These are phyloP conservation scores for Ruditapes philippinarum DNA, from an alignment of 1,140 invertebrate species.

Conservation along the genomic window DNA sequence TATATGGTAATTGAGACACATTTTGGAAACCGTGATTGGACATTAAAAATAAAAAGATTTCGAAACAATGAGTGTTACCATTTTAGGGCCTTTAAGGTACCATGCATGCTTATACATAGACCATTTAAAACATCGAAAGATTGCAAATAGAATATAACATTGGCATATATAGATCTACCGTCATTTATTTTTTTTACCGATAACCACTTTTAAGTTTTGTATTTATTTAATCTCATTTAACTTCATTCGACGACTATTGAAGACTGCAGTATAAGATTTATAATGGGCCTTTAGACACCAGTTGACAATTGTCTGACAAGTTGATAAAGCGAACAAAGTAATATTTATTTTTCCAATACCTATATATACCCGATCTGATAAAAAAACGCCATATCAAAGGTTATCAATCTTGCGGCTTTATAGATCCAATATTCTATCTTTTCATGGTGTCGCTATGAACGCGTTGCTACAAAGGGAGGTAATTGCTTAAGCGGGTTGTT, in stretches of 20 bases:
- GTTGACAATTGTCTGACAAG: not conserved
- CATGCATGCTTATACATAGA: too few relatives aligned
- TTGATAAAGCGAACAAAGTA: not conserved
- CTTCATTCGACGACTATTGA: too few relatives aligned
- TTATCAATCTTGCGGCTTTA: not conserved
- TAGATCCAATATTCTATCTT: conserved; percentile 17
- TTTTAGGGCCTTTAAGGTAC: too few relatives aligned
- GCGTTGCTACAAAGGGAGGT: conserved; percentile 49
- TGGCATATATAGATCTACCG: too few relatives aligned
- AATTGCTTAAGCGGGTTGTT: not conserved
- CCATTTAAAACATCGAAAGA: too few relatives aligned
- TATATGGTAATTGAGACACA: too few relatives aligned
- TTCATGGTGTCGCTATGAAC: conserved; percentile 23
- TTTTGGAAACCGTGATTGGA: too few relatives aligned
- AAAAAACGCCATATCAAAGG: not conserved
- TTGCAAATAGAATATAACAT: too few relatives aligned
- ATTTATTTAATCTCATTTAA: not conserved
- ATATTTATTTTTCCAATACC: conserved; percentile 28
- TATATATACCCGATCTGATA: not conserved
- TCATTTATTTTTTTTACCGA: not conserved
- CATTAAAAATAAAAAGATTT: too few relatives aligned
- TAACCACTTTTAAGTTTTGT: not conserved
- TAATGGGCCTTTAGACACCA: not conserved
- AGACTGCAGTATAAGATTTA: not conserved
- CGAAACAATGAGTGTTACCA: too few relatives aligned